Percentiles rank a stretch among this genome's conserved stretches.
phyloP scores from a whole-genome alignment of 1,140 invertebrate genomes.

The Zaprionus ornatus region DNA sequence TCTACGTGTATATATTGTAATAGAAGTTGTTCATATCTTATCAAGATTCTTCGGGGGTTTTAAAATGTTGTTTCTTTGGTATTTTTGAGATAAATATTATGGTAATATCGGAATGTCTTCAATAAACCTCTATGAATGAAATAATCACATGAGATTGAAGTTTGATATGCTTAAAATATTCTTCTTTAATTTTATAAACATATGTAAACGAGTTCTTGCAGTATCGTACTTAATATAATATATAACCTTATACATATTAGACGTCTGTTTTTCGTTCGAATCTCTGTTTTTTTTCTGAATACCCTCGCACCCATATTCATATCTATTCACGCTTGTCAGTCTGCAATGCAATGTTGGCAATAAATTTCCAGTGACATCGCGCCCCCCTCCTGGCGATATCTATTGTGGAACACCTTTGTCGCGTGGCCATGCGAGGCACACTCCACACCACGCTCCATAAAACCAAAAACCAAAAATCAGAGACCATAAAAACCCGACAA shows the following conservation, averaged over 20 bases:
- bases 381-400: constrained; percentile 4
- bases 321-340: constrained; percentile 13
- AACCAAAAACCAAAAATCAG: not conserved
- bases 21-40: too few species aligned
- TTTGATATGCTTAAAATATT: too few species aligned
- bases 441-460: constrained; percentile 13
- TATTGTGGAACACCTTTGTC: constrained; percentile 46
- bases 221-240: too few species aligned
- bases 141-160: too few species aligned
- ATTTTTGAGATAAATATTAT: too few species aligned
- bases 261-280: not conserved
- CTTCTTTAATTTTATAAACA: too few species aligned
- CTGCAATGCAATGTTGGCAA: constrained; percentile 2
- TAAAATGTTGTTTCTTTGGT: too few species aligned
- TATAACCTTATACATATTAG: not conserved
- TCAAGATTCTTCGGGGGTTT: too few species aligned
- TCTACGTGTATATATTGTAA: too few species aligned
- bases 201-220: too few species aligned
- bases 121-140: too few species aligned
- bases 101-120: too few species aligned
- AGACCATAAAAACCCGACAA: constrained; percentile 56
- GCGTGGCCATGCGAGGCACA: constrained; percentile 45
- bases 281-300: not conserved
- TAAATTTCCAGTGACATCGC: constrained; percentile 11
- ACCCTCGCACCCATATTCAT: not conserved